Conservation (phyloP, 2,113 vertebrate genomes). For the Pituophis catenifer region DNA sequence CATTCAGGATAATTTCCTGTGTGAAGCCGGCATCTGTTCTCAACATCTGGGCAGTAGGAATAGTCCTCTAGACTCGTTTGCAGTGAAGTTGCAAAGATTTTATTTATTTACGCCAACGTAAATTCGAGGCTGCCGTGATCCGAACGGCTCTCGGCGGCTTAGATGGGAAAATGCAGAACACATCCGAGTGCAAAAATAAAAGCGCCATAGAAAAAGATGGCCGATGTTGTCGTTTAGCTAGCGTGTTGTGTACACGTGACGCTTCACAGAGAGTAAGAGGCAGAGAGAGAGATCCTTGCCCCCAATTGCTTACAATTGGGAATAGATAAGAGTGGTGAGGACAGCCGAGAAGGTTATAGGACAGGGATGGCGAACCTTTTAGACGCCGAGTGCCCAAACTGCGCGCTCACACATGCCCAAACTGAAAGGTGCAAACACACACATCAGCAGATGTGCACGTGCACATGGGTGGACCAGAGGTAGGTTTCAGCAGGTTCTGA, state of each 20-base stretch:
- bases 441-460: no score
- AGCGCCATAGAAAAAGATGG: not conserved
- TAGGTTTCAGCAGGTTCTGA: no score
- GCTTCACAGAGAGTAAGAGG: not conserved
- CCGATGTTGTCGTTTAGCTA: not conserved
- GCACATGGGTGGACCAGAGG: no score
- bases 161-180: not conserved
- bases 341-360: no score
- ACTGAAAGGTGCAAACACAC: no score
- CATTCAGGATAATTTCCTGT: not conserved
- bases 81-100: not conserved
- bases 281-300: not conserved
- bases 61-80: not conserved
- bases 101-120: not conserved
- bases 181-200: not conserved
- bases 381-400: no score
- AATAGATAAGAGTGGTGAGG: not conserved
- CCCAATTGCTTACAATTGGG: not conserved
- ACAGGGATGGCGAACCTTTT: no score
- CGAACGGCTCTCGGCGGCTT: not conserved
- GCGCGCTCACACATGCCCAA: no score
- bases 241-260: not conserved
- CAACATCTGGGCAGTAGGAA: not conserved
- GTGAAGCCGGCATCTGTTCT: not conserved
- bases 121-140: not conserved